A percentile compares a stretch with the other conserved stretches of the same genome.
phyloP scores from a whole-genome alignment of 2,888 invertebrate species.

The Lutraria lutraria region DNA sequence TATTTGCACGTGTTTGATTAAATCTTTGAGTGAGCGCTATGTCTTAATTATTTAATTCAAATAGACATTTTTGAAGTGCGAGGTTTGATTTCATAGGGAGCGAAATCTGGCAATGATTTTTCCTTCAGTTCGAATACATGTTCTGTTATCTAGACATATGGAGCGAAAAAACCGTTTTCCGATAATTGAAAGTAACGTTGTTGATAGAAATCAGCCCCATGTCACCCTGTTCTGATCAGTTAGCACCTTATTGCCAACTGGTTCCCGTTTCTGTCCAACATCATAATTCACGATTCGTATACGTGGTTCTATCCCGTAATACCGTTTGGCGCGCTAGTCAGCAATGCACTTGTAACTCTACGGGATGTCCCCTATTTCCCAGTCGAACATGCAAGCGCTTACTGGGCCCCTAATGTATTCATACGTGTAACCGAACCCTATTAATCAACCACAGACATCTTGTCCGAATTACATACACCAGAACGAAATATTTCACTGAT shows the following conservation, averaged over 20 bases:
- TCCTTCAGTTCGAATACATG: not conserved
- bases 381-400: constrained; percentile 41
- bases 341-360: constrained; percentile 34
- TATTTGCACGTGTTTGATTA: constrained; percentile 17
- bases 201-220: not conserved
- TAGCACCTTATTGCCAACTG: not conserved
- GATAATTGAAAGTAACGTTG: not conserved
- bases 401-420: constrained; percentile 48
- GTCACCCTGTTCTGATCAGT: constrained; percentile 24
- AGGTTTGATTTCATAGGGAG: not conserved
- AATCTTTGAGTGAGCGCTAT: not conserved
- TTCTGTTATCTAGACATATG: not conserved
- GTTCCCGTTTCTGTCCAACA: constrained; percentile 26
- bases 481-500: constrained; percentile 4
- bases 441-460: constrained; percentile 49
- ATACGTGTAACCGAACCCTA: constrained; percentile 40
- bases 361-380: constrained; percentile 33
- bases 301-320: constrained; percentile 38
- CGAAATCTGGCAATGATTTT: not conserved
- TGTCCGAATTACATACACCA: constrained; percentile 40
- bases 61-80: not conserved
- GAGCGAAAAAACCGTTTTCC: not conserved
- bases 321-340: constrained; percentile 47
- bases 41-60: constrained; percentile 17
- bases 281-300: constrained; percentile 37